Percentiles rank a stretch among this genome's conserved stretches.
phyloP scores from a whole-genome alignment of 2,888 invertebrate genomes.

The Lasioglossum lativentre region DNA sequence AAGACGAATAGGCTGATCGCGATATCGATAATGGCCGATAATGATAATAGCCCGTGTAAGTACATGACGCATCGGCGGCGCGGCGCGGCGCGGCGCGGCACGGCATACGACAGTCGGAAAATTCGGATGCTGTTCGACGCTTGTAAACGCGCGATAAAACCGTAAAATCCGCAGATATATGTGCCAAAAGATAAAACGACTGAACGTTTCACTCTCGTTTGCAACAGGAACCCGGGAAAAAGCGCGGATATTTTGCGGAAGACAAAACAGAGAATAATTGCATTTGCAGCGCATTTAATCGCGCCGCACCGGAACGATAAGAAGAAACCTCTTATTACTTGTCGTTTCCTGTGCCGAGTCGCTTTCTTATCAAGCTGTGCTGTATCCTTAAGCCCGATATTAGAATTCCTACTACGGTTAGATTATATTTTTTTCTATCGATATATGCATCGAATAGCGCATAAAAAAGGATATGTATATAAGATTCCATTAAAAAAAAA shows the following conservation, averaged over 20 bases:
- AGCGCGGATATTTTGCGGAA: background rate
- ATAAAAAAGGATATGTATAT: too few species aligned
- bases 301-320: background rate
- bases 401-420: background rate
- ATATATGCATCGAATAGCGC: background rate
- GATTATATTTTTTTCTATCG: background rate
- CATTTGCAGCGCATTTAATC: conserved; percentile 3
- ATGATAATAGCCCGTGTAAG: conserved; percentile 4
- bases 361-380: background rate
- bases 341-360: background rate
- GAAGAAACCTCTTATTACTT: conserved; percentile 1
- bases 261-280: background rate
- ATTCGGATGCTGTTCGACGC: background rate
- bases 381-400: background rate
- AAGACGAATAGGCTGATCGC: conserved; percentile 33
- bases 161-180: background rate
- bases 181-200: too few species aligned
- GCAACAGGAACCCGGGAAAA: background rate
- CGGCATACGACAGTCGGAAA: background rate
- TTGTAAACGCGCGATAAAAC: background rate
- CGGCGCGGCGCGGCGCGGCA: too few species aligned
- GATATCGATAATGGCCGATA: conserved; percentile 34
- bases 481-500: too few species aligned
- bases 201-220: background rate
- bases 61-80: background rate